Evolutionary conservation across 2,888 invertebrate genomes (phyloP).

Genomic region (Amphimallon solstitiale): DNA sequence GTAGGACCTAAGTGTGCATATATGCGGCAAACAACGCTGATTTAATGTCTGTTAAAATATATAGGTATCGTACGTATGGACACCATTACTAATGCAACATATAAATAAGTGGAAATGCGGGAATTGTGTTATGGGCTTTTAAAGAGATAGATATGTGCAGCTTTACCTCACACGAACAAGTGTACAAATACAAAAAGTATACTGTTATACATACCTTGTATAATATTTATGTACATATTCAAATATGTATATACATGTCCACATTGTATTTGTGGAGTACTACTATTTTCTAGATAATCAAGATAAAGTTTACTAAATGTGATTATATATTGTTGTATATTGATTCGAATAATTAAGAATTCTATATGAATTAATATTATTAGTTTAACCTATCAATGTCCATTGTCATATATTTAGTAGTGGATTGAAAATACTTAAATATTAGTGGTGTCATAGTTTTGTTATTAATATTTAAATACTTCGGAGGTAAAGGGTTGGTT

Average conservation of each 20-base stretch:
- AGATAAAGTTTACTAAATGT: too few species aligned
- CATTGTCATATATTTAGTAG: too few species aligned
- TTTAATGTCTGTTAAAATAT: constrained; percentile 50
- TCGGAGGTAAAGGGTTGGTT: too few species aligned
- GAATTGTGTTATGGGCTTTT: constrained; percentile 39
- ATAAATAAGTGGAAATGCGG: constrained; percentile 40
- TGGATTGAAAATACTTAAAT: too few species aligned
- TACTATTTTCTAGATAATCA: too few species aligned
- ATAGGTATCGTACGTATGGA: constrained; percentile 41
- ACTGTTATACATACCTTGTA: constrained; percentile 3
- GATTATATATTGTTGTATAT: too few species aligned
- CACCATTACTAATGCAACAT: constrained; percentile 36
- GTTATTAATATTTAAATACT: too few species aligned
- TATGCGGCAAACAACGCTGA: constrained; percentile 46
- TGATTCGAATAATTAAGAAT: too few species aligned
- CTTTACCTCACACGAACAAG: constrained; percentile 35
- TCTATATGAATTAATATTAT: too few species aligned
- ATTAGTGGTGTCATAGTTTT: too few species aligned
- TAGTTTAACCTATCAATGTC: too few species aligned
- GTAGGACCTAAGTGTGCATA: constrained; percentile 29
- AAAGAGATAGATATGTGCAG: constrained; percentile 33
- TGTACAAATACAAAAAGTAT: constrained; percentile 18
- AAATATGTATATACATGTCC: background rate
- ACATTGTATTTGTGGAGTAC: background rate
- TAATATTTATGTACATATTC: background rate